A percentile compares a stretch with the other conserved stretches of the same genome.
Evolutionary conservation across 2,888 invertebrate genomes (phyloP).

Genomic region (Ctenicera cuprea): DNA sequence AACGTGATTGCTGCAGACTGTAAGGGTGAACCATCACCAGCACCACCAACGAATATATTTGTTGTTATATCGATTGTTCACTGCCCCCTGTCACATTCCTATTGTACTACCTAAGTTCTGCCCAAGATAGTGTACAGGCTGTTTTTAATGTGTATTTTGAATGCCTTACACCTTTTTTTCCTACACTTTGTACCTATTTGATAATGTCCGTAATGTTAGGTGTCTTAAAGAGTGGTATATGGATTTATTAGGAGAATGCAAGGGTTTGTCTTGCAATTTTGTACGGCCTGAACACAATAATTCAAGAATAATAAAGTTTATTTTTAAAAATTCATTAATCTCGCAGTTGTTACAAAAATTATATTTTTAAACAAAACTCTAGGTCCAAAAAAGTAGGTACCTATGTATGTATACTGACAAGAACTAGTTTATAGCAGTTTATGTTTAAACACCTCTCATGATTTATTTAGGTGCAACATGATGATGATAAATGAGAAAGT

Average conservation of each 20-base stretch:
- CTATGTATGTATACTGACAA: too few relatives aligned
- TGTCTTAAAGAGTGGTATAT: background rate
- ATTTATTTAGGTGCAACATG: too few relatives aligned
- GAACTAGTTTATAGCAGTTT: too few relatives aligned
- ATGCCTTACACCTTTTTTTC: constrained; percentile 25
- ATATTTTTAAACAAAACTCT: too few relatives aligned
- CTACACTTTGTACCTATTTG: constrained; percentile 34
- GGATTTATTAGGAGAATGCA: background rate
- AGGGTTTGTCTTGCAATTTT: background rate
- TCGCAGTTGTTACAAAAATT: too few relatives aligned
- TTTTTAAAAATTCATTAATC: too few relatives aligned
- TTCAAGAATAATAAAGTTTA: too few relatives aligned
- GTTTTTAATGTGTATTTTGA: constrained; percentile 23
- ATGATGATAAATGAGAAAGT: too few relatives aligned
- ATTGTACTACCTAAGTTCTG: background rate
- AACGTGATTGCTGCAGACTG: constrained; percentile 29
- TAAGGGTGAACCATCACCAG: constrained; percentile 14
- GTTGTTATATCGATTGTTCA: constrained; percentile 23
- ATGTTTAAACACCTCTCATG: too few relatives aligned
- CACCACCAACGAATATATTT: constrained; percentile 22
- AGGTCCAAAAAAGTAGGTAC: too few relatives aligned
- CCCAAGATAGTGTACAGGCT: background rate
- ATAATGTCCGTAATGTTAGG: constrained; percentile 17
- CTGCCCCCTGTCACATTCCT: constrained; percentile 34
- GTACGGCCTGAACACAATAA: background rate